Conservation (phyloP, 2,113 vertebrate species). For the Dasyornis broadbenti region DNA sequence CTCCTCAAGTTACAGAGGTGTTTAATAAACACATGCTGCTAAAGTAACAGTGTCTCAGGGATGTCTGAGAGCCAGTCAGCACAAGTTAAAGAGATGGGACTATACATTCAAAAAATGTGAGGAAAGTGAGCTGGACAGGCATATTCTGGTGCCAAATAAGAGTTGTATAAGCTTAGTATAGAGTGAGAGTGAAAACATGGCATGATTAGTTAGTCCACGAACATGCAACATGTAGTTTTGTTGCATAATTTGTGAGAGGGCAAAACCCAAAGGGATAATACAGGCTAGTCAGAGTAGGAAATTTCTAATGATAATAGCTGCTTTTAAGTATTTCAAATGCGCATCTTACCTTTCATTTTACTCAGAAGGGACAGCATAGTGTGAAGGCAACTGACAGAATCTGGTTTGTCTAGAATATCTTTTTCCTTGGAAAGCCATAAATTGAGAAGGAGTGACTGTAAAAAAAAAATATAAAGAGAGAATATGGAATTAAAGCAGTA, state of each 20-base stretch:
- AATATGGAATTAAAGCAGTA: background rate
- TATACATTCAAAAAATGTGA: background rate
- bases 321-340: background rate
- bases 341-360: constrained; percentile 85
- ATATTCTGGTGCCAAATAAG: rapidly evolving
- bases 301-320: background rate
- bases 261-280: background rate
- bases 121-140: background rate
- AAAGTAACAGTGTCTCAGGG: background rate
- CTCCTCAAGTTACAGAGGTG: background rate
- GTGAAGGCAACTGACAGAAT: constrained; percentile 79
- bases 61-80: background rate
- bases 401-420: constrained; percentile 80
- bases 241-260: background rate
- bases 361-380: constrained; percentile 82
- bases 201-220: background rate
- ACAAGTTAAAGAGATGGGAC: background rate
- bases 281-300: background rate
- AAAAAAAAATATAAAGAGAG: background rate
- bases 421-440: constrained; percentile 93
- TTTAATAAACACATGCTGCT: background rate
- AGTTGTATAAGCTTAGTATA: background rate
- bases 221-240: background rate
- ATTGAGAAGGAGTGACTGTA: constrained; percentile 86
- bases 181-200: background rate